Evolutionary conservation across 2,113 vertebrate genomes (phyloP).

Genomic region (Etia nguti): DNA sequence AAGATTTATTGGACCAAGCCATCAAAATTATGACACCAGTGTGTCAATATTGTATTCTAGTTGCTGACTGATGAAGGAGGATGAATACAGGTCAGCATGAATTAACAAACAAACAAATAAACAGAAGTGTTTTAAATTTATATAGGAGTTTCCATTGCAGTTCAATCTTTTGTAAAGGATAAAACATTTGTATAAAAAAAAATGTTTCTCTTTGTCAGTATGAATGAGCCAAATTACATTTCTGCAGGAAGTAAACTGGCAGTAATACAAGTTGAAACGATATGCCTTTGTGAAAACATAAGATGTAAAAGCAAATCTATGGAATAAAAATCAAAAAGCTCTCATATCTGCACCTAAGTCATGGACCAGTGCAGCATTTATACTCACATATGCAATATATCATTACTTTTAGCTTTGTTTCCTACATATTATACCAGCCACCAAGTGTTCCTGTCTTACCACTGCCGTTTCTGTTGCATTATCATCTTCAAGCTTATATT

Average conservation of each 20-base stretch:
- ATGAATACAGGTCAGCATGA: not conserved
- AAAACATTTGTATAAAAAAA: not conserved
- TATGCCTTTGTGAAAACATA: not conserved
- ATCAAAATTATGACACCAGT: not conserved
- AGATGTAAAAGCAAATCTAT: not conserved
- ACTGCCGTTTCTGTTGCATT: not conserved
- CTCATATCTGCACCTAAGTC: not conserved
- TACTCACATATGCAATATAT: not conserved
- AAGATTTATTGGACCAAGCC: not conserved
- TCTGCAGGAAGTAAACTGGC: not conserved
- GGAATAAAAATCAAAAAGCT: not conserved
- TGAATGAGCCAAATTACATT: not conserved
- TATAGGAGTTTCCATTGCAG: not conserved
- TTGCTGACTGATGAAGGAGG: not conserved
- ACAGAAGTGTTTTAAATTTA: not conserved
- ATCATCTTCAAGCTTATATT: constrained; percentile 34
- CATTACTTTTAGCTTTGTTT: not conserved
- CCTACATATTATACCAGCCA: not conserved
- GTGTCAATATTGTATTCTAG: not conserved
- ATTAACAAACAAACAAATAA: not conserved
- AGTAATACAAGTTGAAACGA: not conserved
- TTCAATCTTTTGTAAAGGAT: not conserved
- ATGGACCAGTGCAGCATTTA: not conserved
- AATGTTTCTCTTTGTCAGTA: not conserved
- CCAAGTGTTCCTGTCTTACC: not conserved